These are phyloP conservation scores for Coenobita brevimanus DNA, from an alignment of 1,140 invertebrate genomes.

Conservation along the genomic window DNA sequence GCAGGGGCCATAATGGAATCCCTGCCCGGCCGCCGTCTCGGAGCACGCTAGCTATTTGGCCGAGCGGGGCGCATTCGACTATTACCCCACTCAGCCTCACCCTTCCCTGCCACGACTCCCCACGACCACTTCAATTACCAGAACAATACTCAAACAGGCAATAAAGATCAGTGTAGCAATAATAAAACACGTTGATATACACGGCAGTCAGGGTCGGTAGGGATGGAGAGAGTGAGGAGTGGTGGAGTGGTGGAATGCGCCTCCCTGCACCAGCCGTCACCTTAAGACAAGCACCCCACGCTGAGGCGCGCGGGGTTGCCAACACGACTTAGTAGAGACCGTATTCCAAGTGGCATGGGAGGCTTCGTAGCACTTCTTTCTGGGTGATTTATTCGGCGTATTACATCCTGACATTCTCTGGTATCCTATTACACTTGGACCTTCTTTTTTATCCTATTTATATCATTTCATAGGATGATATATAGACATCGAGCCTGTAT, in stretches of 20 bases:
- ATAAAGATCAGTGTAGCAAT: slow-evolving; percentile 3
- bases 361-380: no score
- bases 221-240: background rate
- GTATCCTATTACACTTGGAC: no score
- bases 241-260: slow-evolving; percentile 25
- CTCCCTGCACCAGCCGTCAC: slow-evolving; percentile 34
- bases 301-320: slow-evolving; percentile 40
- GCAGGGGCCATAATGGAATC: slow-evolving; percentile 43
- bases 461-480: no score
- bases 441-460: no score
- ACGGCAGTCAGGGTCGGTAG: background rate
- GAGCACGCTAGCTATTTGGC: slow-evolving; percentile 45
- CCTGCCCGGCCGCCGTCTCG: background rate
- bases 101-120: background rate
- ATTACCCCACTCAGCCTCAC: background rate
- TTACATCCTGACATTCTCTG: no score
- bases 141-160: slow-evolving; percentile 11
- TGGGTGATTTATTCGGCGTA: no score
- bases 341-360: no score
- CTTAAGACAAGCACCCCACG: slow-evolving; percentile 57
- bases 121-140: background rate
- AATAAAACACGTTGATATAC: background rate
- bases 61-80: background rate
- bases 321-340: slow-evolving; percentile 18
- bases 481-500: no score